A percentile compares a stretch with the other conserved stretches of the same genome.
phyloP scores from a whole-genome alignment of 2,888 invertebrate genomes.

The Ptilodon capucinus region DNA sequence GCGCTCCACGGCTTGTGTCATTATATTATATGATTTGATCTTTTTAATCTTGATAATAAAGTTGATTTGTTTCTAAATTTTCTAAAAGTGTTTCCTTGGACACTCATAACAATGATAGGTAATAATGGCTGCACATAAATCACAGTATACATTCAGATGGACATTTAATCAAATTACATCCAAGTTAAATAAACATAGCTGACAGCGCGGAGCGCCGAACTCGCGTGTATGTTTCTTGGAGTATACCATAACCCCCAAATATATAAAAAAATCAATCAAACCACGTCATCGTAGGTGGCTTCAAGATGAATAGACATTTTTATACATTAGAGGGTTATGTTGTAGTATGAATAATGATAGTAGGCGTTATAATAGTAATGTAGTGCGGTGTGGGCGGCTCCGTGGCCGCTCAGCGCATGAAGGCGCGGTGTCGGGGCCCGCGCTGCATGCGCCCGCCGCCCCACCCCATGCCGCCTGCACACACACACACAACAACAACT shows the following conservation, averaged over 20 bases:
- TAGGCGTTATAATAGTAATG: too few species aligned
- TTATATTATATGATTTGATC: slow-evolving; percentile 75
- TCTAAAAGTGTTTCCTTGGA: slow-evolving; percentile 56
- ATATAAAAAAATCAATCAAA: too few species aligned
- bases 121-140: neutral
- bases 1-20: slow-evolving; percentile 72
- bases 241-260: too few species aligned
- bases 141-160: neutral
- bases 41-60: slow-evolving; percentile 83
- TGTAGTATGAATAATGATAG: too few species aligned
- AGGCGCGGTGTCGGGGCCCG: slow-evolving; percentile 65
- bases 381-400: too few species aligned
- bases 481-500: too few species aligned
- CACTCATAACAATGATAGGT: neutral
- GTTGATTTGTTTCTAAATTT: slow-evolving; percentile 83
- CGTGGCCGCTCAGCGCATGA: slow-evolving; percentile 53
- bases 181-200: too few species aligned
- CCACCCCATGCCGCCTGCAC: slow-evolving; percentile 74
- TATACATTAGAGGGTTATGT: too few species aligned
- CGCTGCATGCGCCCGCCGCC: slow-evolving; percentile 65
- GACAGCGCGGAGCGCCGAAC: too few species aligned
- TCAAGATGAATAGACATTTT: too few species aligned
- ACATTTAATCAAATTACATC: neutral
- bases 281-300: too few species aligned
- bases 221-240: too few species aligned